phyloP scores from a whole-genome alignment of 2,113 vertebrate species.

The Carassius auratus region DNA sequence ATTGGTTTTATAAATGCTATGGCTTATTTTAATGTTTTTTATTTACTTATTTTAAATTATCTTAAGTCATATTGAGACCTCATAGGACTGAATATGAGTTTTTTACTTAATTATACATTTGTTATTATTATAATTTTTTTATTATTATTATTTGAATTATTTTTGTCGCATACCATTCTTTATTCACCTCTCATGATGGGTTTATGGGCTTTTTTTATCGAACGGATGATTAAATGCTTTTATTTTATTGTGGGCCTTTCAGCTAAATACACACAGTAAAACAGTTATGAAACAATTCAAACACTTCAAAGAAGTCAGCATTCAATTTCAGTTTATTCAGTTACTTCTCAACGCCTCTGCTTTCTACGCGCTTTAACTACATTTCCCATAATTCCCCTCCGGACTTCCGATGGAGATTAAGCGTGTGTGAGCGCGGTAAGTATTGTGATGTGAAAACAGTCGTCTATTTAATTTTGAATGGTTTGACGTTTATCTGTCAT shows the following conservation, averaged over 20 bases:
- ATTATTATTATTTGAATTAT: too few species aligned
- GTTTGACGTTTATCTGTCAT: neutral
- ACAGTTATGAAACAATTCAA: neutral
- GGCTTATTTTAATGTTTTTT: too few species aligned
- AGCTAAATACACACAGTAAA: neutral
- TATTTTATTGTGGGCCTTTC: neutral
- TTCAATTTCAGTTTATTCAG: neutral
- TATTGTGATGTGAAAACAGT: neutral
- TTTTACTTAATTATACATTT: too few species aligned
- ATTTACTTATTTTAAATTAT: too few species aligned
- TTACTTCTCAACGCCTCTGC: too few species aligned
- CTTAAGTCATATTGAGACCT: too few species aligned
- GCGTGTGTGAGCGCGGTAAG: slow-evolving; percentile 5
- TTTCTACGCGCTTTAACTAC: slow-evolving; percentile 28
- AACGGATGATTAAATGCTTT: neutral
- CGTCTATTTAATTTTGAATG: neutral
- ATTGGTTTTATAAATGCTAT: too few species aligned
- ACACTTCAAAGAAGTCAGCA: neutral
- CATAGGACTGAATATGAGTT: too few species aligned
- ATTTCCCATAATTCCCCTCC: slow-evolving; percentile 39
- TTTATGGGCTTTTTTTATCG: neutral
- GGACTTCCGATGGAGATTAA: neutral
- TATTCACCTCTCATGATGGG: neutral
- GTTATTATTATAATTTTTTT: too few species aligned
- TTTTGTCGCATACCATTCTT: too few species aligned